Base-by-base conservation (phyloP, 2,888 invertebrate genomes). In the Lochmaea crataegi region DNA sequence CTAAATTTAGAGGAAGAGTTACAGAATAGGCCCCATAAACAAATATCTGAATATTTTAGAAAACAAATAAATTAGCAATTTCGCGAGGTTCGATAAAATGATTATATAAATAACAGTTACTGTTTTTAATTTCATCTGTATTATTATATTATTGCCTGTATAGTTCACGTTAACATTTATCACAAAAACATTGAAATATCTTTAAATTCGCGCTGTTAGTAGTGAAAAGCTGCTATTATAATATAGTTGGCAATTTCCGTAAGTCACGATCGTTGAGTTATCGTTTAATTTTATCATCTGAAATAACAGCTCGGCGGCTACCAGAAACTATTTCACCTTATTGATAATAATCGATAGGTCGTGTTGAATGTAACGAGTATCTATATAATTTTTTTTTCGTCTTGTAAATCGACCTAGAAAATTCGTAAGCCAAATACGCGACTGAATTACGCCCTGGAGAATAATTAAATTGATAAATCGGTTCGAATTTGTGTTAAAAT, bases 301-400 rank as follows among this genome's bases (percentile, higher is more conserved):
- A 63, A 63, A 63, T 63, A 42, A 63, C 41, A 63, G 38, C 42
- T 42, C 42, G 12, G n/a, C 61, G 18, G 61, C 61, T 63, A 63
- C 61, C 42, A 63, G 61, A 42, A 42, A 42, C 42, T 41, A 63
- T 42, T 63, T 63, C 61, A 42, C 42, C 61, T 63, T 42, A 42
- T 18, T 42, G 42, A 45, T 63, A 16, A 42, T 63, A 42, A 63
- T 63, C 61, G 14, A 16, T 63, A 42, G 18, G 18, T 53, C 53
- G 4, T 53, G 53, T 53, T 53, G 16, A 12, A 45, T 38, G 9
- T 38, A 38, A 38, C 45, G 45, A 12, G 11, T 45, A 14, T 38
- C 7, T 38, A 38, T 7, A 7, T 6, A 3, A 4, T 7, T 38
- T 38, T 22, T 38, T 38, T 38, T 38, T 38, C n/a, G 32, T 38